Percentiles rank a stretch among this genome's conserved stretches.
Conservation (phyloP, 1,140 invertebrate genomes). For the Homalodisca vitripennis region DNA sequence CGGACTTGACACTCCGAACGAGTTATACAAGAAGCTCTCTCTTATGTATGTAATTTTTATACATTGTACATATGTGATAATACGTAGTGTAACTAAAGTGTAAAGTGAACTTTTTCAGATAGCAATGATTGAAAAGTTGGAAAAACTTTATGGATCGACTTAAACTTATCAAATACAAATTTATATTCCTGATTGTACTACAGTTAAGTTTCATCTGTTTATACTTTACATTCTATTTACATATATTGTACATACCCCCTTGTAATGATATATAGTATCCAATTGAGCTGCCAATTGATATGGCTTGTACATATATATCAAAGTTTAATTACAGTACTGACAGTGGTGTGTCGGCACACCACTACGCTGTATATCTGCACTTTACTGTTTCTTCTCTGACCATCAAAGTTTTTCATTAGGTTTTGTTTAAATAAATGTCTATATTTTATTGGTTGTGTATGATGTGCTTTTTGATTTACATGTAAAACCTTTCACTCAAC, state of each 20-base stretch:
- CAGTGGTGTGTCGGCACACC: neutral
- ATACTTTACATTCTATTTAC: neutral
- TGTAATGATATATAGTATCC: neutral
- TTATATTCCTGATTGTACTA: too few relatives aligned
- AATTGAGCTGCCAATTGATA: neutral
- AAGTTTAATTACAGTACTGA: neutral
- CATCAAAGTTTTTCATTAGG: slow-evolving; percentile 21
- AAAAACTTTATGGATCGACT: slow-evolving; percentile 4
- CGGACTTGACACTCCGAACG: too few relatives aligned
- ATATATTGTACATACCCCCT: slow-evolving; percentile 7
- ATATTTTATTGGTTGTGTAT: slow-evolving; percentile 27
- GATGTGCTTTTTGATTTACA: too few relatives aligned
- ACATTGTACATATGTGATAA: slow-evolving; percentile 20
- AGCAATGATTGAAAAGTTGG: neutral
- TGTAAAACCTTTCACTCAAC: too few relatives aligned
- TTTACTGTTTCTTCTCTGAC: slow-evolving; percentile 1
- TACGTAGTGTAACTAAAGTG: neutral
- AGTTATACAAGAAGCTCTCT: too few relatives aligned
- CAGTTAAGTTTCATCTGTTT: slow-evolving; percentile 6
- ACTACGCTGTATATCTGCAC: slow-evolving; percentile 12
- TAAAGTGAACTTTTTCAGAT: neutral
- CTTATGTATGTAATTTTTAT: slow-evolving; percentile 5
- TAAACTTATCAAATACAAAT: neutral
- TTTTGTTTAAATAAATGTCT: slow-evolving; percentile 26
- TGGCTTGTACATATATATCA: neutral